A percentile compares a stretch with the other conserved stretches of the same genome.
phyloP scores from a whole-genome alignment of 2,797 vertebrate species.

The Parauchenoglanis ngamensis region DNA sequence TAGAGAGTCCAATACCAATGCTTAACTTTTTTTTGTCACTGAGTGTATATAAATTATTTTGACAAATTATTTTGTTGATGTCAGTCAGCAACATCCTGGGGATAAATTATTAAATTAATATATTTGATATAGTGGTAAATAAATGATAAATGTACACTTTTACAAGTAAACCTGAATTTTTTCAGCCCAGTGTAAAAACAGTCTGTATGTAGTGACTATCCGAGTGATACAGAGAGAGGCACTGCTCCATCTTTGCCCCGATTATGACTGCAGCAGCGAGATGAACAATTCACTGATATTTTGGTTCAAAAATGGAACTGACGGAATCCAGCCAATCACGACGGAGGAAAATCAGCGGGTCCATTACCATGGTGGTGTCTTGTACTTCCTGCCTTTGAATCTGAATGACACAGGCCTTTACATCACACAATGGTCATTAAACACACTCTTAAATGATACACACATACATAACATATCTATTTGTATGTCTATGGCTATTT shows the following conservation, averaged over 20 bases:
- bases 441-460: background rate
- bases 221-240: slow-evolving; percentile 27
- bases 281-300: background rate
- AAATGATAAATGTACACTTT: background rate
- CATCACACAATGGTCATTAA: slow-evolving; percentile 40
- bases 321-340: slow-evolving; percentile 4
- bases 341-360: slow-evolving; percentile 32
- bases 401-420: slow-evolving; percentile 41
- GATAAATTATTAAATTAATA: background rate
- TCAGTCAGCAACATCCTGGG: background rate
- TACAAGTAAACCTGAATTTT: background rate
- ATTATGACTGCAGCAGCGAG: accelerated
- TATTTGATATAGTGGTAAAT: background rate
- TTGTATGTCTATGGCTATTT: background rate
- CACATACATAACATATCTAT: background rate
- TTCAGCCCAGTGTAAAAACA: slow-evolving; percentile 16
- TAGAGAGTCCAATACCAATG: no score
- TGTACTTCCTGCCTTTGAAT: slow-evolving; percentile 42
- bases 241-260: background rate
- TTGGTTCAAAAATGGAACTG: slow-evolving; percentile 32
- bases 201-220: accelerated
- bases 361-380: slow-evolving; percentile 20
- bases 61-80: background rate
- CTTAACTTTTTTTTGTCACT: no score
- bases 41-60: no score